phyloP scores from a whole-genome alignment of 2,797 vertebrate genomes.

The Phylloscopus collybita region DNA sequence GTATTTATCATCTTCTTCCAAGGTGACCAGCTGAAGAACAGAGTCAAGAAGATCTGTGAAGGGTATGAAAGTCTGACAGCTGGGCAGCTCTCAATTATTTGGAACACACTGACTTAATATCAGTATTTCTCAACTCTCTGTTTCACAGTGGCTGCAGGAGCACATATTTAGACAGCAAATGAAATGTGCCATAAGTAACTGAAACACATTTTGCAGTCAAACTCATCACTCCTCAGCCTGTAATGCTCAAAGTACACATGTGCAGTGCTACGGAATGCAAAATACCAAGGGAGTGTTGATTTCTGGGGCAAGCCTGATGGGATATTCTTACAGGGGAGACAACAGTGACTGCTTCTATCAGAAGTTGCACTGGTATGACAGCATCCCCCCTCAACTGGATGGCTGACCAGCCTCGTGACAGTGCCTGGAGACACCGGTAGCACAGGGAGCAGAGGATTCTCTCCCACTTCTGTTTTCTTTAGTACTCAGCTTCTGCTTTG shows the following conservation, averaged over 20 bases:
- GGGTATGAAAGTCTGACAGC: slow-evolving; percentile 78
- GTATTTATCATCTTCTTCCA: slow-evolving; percentile 99
- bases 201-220: not conserved
- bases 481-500: not conserved
- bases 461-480: not conserved
- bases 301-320: not conserved
- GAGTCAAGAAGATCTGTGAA: slow-evolving; percentile 98
- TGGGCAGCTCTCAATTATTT: not conserved
- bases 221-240: not conserved
- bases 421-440: not conserved
- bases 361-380: not conserved
- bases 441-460: not conserved
- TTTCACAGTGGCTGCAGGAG: not conserved
- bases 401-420: not conserved
- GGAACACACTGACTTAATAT: not conserved
- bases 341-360: not conserved
- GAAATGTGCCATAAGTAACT: not conserved
- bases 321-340: not conserved
- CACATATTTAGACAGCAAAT: not conserved
- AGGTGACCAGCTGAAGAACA: slow-evolving; percentile 95
- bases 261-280: not conserved
- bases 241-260: not conserved
- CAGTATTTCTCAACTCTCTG: not conserved
- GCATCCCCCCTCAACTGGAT: not conserved
- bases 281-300: not conserved